These are phyloP conservation scores for Elephas maximus DNA, from an alignment of 2,113 vertebrate genomes.

Conservation along the genomic window DNA sequence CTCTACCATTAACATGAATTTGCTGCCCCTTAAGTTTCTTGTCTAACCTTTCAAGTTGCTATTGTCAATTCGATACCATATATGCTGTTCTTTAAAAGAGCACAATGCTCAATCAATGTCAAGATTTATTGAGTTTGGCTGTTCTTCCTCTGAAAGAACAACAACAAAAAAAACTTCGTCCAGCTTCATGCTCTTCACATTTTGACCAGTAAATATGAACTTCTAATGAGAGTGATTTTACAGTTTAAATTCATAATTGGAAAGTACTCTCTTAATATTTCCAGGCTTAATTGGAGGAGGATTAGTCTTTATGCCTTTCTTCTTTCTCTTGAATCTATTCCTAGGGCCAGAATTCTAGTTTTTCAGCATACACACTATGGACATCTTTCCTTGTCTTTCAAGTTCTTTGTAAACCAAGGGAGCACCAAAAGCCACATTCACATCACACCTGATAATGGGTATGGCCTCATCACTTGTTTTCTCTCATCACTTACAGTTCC, in stretches of 20 bases:
- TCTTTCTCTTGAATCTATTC: background rate
- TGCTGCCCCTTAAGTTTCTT: too few species aligned
- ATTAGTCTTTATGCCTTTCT: background rate
- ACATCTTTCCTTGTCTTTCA: background rate
- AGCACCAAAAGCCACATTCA: background rate
- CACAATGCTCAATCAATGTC: background rate
- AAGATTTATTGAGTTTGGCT: background rate
- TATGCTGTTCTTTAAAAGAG: too few species aligned
- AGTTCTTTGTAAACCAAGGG: background rate
- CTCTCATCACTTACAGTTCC: background rate
- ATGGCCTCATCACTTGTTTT: background rate
- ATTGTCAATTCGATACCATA: too few species aligned
- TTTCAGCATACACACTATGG: background rate
- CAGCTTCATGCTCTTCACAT: background rate
- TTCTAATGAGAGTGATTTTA: background rate
- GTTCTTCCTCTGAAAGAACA: background rate
- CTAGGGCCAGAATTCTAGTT: background rate
- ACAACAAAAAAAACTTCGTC: slow-evolving; percentile 3
- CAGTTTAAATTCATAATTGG: background rate
- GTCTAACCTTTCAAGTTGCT: too few species aligned
- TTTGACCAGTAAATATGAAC: slow-evolving; percentile 18
- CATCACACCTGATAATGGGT: background rate
- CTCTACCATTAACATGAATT: background rate
- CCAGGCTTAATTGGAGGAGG: background rate
- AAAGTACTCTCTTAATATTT: slow-evolving; percentile 2